These are phyloP conservation scores for Drosophila diplacantha DNA, from an alignment of 2,888 invertebrate genomes.

Conservation along the genomic window DNA sequence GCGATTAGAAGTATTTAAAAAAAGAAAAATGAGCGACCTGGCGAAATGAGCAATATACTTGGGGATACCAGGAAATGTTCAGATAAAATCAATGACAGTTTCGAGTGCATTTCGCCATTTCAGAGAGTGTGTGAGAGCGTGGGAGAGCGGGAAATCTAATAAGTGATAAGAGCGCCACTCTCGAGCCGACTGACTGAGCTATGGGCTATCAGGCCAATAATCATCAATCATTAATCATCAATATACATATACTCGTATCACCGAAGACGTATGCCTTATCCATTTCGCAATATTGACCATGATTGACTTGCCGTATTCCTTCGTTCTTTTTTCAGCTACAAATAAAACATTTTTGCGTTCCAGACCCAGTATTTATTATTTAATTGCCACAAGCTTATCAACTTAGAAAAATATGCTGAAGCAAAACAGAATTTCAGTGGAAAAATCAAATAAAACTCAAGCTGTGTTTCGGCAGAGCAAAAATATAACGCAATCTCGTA, in stretches of 20 bases:
- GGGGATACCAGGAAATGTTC: conserved; percentile 24
- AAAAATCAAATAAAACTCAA: not conserved
- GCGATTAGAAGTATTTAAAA: conserved; percentile 18
- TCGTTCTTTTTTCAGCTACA: not conserved
- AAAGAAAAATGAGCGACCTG: conserved; percentile 15
- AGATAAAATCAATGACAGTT: conserved; percentile 11
- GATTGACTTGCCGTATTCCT: not conserved
- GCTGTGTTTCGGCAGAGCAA: not conserved
- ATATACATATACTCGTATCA: not conserved
- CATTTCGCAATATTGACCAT: conserved; percentile 5
- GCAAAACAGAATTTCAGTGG: not conserved
- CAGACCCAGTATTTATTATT: conserved; percentile 1
- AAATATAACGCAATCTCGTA: conserved; percentile 1
- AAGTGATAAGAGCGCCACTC: conserved; percentile 6
- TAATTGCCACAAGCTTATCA: conserved; percentile 2
- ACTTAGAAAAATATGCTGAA: not conserved
- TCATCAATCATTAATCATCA: conserved; percentile 18
- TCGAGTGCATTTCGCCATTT: conserved; percentile 12
- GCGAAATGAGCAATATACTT: conserved; percentile 1
- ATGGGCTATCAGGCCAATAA: not conserved
- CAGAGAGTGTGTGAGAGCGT: no score
- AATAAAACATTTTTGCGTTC: not conserved
- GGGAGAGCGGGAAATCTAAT: not conserved
- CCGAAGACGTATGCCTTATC: conserved; percentile 3
- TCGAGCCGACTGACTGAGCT: not conserved